phyloP scores from a whole-genome alignment of 1,140 invertebrate species.

The Ceratina calcarata region DNA sequence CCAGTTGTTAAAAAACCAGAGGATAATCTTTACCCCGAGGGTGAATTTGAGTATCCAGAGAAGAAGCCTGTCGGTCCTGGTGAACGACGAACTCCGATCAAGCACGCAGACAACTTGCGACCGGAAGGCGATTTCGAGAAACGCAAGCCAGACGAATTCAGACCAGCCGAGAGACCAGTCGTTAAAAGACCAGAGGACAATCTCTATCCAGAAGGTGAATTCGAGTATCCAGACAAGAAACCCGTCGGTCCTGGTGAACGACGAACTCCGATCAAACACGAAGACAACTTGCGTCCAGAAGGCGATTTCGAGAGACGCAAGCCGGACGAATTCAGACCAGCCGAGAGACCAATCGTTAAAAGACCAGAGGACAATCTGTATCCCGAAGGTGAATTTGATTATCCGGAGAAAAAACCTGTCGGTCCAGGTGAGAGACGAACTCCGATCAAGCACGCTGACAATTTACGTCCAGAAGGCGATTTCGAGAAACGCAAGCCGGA shows the following conservation, averaged over 20 bases:
- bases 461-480: slow-evolving; percentile 86
- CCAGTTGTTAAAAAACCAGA: slow-evolving; percentile 77
- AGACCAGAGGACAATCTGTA: slow-evolving; percentile 70
- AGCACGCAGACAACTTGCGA: slow-evolving; percentile 80
- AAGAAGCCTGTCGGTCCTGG: slow-evolving; percentile 61
- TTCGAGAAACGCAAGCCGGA: slow-evolving; percentile 75
- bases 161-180: slow-evolving; percentile 71
- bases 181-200: slow-evolving; percentile 76
- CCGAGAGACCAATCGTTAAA: slow-evolving; percentile 76
- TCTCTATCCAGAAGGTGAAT: slow-evolving; percentile 83
- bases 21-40: no score
- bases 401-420: slow-evolving; percentile 67
- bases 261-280: slow-evolving; percentile 67
- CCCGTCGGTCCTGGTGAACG: slow-evolving; percentile 62
- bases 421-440: slow-evolving; percentile 82
- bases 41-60: slow-evolving; percentile 80
- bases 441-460: slow-evolving; percentile 80
- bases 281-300: slow-evolving; percentile 81
- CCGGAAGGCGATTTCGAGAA: slow-evolving; percentile 84
- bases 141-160: slow-evolving; percentile 67
- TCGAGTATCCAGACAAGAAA: slow-evolving; percentile 73
- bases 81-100: slow-evolving; percentile 69
- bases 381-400: slow-evolving; percentile 70
- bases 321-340: slow-evolving; percentile 74
- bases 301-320: slow-evolving; percentile 80